Conservation (phyloP, 2,113 vertebrate genomes). For the Grallaria varia region DNA sequence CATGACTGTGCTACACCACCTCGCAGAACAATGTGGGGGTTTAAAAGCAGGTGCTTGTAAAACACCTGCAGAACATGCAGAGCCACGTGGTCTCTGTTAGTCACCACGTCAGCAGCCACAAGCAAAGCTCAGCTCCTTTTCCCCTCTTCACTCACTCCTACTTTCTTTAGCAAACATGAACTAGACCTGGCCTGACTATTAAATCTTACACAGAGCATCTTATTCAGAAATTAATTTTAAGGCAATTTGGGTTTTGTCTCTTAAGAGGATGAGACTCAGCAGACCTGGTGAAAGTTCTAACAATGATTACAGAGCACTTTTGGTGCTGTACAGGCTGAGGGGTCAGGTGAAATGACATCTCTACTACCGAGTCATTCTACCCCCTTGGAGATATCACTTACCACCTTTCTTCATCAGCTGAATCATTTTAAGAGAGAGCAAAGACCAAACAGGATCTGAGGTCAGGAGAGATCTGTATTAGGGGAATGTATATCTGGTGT, state of each 20-base stretch:
- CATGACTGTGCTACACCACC: neutral
- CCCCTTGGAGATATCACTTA: neutral
- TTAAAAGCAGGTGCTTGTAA: neutral
- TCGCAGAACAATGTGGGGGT: neutral
- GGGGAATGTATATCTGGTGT: neutral
- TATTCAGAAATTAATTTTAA: neutral
- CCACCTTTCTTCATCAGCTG: neutral
- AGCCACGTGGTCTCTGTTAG: neutral
- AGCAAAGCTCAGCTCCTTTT: neutral
- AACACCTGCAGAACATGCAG: neutral
- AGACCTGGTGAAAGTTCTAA: neutral
- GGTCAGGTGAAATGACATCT: neutral
- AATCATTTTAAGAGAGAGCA: neutral
- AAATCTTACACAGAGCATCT: neutral
- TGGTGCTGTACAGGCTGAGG: neutral
- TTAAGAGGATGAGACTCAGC: neutral
- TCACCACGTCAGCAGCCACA: neutral
- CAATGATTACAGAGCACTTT: neutral
- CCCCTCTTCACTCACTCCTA: neutral
- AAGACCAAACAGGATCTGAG: neutral
- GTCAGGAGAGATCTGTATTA: neutral
- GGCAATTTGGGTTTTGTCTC: neutral
- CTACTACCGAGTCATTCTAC: neutral
- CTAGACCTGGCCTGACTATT: neutral
- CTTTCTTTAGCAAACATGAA: neutral